Evolutionary conservation across 2,113 vertebrate genomes (phyloP).

Genomic region (Menidia beryllina): DNA sequence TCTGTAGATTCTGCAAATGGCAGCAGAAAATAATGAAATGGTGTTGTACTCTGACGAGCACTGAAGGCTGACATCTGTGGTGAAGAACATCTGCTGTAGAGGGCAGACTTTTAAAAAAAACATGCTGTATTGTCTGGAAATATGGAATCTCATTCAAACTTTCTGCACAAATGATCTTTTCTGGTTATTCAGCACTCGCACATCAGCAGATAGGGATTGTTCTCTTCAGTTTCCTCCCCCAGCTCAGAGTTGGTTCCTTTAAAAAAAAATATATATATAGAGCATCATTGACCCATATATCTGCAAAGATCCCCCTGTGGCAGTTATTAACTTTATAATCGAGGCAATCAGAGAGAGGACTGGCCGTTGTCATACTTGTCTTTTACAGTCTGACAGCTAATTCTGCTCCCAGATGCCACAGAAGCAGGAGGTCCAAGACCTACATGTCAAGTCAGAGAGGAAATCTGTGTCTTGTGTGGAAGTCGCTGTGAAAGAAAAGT

Average conservation of each 20-base stretch:
- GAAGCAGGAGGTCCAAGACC: neutral
- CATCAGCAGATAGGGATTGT: slow-evolving; percentile 9
- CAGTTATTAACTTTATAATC: slow-evolving; percentile 46
- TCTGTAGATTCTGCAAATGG: slow-evolving; percentile 37
- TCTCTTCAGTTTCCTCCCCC: slow-evolving; percentile 30
- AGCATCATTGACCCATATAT: slow-evolving; percentile 64
- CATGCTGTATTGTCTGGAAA: neutral
- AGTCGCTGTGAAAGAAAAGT: neutral
- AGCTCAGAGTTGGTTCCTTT: slow-evolving; percentile 40
- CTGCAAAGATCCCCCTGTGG: slow-evolving; percentile 42
- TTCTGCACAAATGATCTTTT: slow-evolving; percentile 2
- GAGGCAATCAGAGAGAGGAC: slow-evolving; percentile 48
- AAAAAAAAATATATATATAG: too few species aligned
- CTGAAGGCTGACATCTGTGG: neutral
- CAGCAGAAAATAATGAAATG: slow-evolving; percentile 17
- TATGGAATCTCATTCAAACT: slow-evolving; percentile 11
- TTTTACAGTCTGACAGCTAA: slow-evolving; percentile 6
- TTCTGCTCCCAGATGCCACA: slow-evolving; percentile 10
- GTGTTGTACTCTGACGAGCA: neutral
- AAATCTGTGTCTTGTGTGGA: slow-evolving; percentile 9
- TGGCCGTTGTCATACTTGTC: slow-evolving; percentile 7
- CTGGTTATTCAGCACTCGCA: slow-evolving; percentile 18
- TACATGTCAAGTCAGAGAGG: slow-evolving; percentile 8
- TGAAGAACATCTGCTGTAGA: neutral
- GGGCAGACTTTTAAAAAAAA: neutral